Evolutionary conservation across 2,113 vertebrate species (phyloP).

Genomic region (Serilophus lunatus): DNA sequence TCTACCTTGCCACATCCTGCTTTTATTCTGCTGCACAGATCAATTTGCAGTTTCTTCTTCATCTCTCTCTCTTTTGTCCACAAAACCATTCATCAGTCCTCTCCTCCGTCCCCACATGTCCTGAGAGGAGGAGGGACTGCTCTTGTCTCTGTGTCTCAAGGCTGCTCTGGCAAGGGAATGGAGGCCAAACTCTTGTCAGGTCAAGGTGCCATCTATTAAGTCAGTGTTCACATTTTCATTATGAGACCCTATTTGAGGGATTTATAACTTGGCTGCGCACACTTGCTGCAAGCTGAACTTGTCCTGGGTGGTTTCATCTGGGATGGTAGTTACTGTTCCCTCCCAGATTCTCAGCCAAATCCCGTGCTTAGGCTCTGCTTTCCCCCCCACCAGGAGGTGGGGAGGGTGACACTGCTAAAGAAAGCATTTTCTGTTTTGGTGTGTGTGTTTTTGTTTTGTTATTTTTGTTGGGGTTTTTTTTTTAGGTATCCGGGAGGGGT

Average conservation of each 20-base stretch:
- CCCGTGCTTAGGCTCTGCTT: rapidly evolving
- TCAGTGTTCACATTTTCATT: slow-evolving; percentile 7
- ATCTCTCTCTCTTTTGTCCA: background rate
- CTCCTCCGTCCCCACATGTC: background rate
- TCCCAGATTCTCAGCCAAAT: background rate
- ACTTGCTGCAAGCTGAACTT: background rate
- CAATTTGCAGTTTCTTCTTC: slow-evolving; percentile 13
- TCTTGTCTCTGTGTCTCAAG: background rate
- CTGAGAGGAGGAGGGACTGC: background rate
- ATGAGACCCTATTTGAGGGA: background rate
- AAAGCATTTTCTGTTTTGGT: background rate
- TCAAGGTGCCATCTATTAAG: slow-evolving; percentile 19
- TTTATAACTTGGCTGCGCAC: background rate
- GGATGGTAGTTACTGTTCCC: background rate
- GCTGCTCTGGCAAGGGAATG: background rate
- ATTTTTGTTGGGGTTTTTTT: too few relatives aligned
- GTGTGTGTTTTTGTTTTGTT: too few relatives aligned
- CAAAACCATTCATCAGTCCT: background rate
- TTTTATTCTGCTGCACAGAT: slow-evolving; percentile 37
- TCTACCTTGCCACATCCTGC: slow-evolving; percentile 30
- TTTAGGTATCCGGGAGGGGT: background rate
- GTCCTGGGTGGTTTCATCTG: background rate
- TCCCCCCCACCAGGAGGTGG: background rate
- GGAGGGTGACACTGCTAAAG: background rate
- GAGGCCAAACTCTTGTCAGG: background rate